Percentiles rank a stretch among this genome's conserved stretches.
phyloP scores from a whole-genome alignment of 92 coral and sea anemone species.

The Isaurus tuberculatus region DNA sequence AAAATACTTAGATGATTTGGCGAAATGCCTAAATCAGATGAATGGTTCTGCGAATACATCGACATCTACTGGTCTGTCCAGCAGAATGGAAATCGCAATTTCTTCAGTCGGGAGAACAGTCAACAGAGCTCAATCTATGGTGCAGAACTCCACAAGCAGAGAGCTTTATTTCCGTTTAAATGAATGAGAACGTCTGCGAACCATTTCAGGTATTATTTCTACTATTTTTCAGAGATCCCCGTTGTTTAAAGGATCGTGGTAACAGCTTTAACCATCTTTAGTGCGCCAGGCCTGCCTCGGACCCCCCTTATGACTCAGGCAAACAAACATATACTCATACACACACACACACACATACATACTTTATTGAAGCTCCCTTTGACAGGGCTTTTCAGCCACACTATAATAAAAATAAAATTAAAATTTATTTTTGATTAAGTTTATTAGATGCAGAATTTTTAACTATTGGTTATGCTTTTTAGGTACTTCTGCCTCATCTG shows the following conservation, averaged over 20 bases:
- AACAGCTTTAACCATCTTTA: conserved; percentile 6
- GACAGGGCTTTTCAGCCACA: conserved; percentile 13
- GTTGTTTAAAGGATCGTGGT: conserved; percentile 14
- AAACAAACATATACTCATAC: neutral
- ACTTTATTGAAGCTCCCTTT: neutral
- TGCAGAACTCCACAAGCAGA: conserved; percentile 46
- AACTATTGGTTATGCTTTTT: conserved; percentile 13
- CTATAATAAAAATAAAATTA: neutral
- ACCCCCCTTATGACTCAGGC: conserved; percentile 10
- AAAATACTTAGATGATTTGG: conserved; percentile 37
- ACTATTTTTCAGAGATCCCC: conserved; percentile 34
- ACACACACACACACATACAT: conserved; percentile 2
- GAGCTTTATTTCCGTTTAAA: conserved; percentile 36
- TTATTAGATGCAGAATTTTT: conserved; percentile 26
- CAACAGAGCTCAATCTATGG: conserved; percentile 50
- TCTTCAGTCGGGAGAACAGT: conserved; percentile 43
- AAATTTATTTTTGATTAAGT: conserved; percentile 38
- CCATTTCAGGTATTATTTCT: conserved; percentile 36
- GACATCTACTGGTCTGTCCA: conserved; percentile 25
- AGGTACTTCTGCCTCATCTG: conserved; percentile 47
- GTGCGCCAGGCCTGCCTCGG: conserved; percentile 6
- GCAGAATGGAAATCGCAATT: conserved; percentile 39
- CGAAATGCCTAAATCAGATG: conserved; percentile 37
- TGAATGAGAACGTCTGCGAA: conserved; percentile 48
- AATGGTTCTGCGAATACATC: conserved; percentile 38